A percentile compares a stretch with the other conserved stretches of the same genome.
These are phyloP conservation scores for Agelas oroides DNA, from an alignment of 37 sponge, comb jelly and placozoan species.

Conservation along the genomic window DNA sequence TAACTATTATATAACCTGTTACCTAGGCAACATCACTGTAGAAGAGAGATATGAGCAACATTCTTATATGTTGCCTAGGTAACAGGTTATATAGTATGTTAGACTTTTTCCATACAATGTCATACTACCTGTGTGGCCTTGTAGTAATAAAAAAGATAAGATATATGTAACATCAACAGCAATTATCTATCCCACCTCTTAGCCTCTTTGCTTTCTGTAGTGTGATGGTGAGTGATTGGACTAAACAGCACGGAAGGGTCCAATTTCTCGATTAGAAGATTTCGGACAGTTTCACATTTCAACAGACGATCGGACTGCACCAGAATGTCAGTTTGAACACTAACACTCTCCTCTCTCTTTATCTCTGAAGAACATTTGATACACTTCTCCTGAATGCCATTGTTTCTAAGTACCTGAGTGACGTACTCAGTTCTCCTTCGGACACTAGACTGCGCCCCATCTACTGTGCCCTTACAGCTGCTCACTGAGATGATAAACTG, in stretches of 20 bases:
- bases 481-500: slow-evolving; percentile 35
- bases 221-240: slow-evolving; percentile 27
- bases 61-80: too few relatives aligned
- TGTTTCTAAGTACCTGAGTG: slow-evolving; percentile 63
- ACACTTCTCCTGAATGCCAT: slow-evolving; percentile 40
- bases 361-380: slow-evolving; percentile 45
- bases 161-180: too few relatives aligned
- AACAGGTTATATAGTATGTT: too few relatives aligned
- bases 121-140: too few relatives aligned
- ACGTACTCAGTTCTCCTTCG: slow-evolving; percentile 76
- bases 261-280: slow-evolving; percentile 72
- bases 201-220: slow-evolving; percentile 23
- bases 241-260: slow-evolving; percentile 54
- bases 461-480: slow-evolving; percentile 58
- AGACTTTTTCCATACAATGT: too few relatives aligned
- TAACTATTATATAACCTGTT: too few relatives aligned
- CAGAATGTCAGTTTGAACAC: slow-evolving; percentile 39
- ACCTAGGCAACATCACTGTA: too few relatives aligned
- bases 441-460: slow-evolving; percentile 70
- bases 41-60: too few relatives aligned
- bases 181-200: slow-evolving; percentile 51
- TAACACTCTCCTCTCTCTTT: slow-evolving; percentile 11
- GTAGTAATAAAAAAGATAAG: too few relatives aligned
- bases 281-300: slow-evolving; percentile 52
- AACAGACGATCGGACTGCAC: slow-evolving; percentile 8